Evolutionary conservation across 2,113 vertebrate genomes (phyloP).

Genomic region (Silurus asotus): DNA sequence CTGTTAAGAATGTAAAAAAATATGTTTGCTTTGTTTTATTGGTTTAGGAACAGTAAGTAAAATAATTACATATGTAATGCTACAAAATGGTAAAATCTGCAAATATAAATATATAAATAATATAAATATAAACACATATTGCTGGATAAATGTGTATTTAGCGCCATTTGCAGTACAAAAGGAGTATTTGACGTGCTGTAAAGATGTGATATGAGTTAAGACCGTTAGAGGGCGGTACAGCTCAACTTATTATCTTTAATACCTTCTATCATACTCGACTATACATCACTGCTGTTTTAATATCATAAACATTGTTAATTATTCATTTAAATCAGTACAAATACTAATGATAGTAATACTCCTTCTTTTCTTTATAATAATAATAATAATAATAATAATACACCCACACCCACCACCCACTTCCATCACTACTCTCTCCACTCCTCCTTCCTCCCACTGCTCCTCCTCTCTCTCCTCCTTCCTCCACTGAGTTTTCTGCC

Average conservation of each 20-base stretch:
- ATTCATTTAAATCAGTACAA: background rate
- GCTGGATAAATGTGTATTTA: background rate
- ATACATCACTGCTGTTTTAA: background rate
- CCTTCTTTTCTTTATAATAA: no score
- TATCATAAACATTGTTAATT: no score
- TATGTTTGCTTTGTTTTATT: background rate
- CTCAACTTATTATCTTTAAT: background rate
- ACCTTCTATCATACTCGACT: no score
- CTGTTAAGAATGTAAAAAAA: no score
- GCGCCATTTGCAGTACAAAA: constrained; percentile 16
- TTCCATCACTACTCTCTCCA: background rate
- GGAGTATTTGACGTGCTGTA: background rate
- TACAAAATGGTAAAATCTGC: background rate
- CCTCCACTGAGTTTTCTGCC: no score
- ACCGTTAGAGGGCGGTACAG: constrained; percentile 49
- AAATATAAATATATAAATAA: no score
- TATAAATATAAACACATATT: no score
- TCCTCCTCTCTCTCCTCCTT: background rate
- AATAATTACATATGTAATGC: background rate
- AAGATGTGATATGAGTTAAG: background rate
- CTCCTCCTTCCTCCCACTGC: background rate
- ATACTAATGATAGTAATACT: background rate
- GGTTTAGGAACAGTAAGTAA: background rate
- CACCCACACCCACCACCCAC: no score
- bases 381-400: background rate